Percentiles rank a stretch among this genome's conserved stretches.
These are phyloP conservation scores for Alviniconcha marisindica DNA, from an alignment of 1,140 invertebrate species.

Conservation along the genomic window DNA sequence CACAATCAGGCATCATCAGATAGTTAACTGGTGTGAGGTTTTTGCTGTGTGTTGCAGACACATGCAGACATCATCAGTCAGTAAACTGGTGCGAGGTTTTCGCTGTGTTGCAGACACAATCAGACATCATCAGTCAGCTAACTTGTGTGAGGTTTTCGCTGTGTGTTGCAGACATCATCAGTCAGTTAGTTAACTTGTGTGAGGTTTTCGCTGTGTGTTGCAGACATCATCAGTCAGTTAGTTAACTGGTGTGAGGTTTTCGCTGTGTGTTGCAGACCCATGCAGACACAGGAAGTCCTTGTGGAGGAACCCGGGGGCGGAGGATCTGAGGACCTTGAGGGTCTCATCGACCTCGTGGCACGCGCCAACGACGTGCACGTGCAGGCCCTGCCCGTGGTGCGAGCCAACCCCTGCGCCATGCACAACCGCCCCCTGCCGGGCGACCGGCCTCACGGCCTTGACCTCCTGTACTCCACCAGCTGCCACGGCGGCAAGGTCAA, in stretches of 20 bases:
- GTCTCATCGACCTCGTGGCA: conserved; percentile 19
- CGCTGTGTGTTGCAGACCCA: neutral
- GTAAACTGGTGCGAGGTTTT: no score
- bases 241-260: neutral
- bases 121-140: no score
- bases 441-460: conserved; percentile 15
- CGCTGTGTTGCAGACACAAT: no score
- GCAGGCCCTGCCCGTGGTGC: neutral
- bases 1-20: no score
- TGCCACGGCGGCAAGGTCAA: conserved; percentile 25
- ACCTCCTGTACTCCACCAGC: conserved; percentile 18
- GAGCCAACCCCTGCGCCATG: neutral
- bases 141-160: no score
- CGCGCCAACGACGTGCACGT: conserved; percentile 16
- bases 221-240: neutral
- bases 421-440: neutral
- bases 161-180: no score
- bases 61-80: no score
- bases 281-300: neutral
- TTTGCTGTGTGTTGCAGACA: no score
- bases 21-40: no score
- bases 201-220: no score
- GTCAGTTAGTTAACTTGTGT: no score
- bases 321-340: neutral
- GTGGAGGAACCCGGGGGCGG: neutral